Evolutionary conservation across 2,113 vertebrate species (phyloP), one percentile per base, ranked within the genome.

Genomic region (Anseranas semipalmata): DNA sequence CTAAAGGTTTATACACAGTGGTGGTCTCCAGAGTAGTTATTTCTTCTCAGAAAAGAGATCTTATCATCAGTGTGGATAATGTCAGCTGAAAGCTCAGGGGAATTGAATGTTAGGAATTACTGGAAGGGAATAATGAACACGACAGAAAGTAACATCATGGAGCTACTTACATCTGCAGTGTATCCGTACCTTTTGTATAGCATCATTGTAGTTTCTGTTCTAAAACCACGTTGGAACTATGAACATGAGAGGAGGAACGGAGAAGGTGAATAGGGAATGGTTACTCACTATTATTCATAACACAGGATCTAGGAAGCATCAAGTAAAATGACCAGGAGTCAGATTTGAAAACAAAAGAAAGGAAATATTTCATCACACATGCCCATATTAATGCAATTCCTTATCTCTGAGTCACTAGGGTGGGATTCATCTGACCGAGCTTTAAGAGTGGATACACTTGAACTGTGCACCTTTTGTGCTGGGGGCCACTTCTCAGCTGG

Each of bases 341-440:
- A 89, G 71, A 35, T 27, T 76, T 53, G 35, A 73, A 85, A 93
- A 93, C 70, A 91, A 95, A 96, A 68, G 71, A 94, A 95, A 95
- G 95, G 94, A 96, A 96, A 96, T 87, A 76, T 74, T 96, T 95
- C 35, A 68, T 65, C 39, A 56, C 81, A 65, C 33, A 65, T 85
- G 80, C 32, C 27, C 32, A 7, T 91, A 79, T 93, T 68, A 41
- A 55, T 66, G 70, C 71, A 76, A 79, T 97, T 97, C 87, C 28
- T 96, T 60, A 70, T 94, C 66, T 85, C 94, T 96, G 95, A 96
- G 78, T 97, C 96, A 96, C 53, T 43, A 66, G 94, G 89, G 94
- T 95, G 96, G 95, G 91, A 93, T 96, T 91, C 53, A 71, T 93
- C 53, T 73, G 65, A 37, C 43, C 50, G 65, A 48, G 25, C 58